Conservation (phyloP, 2,888 invertebrate genomes). For the Lagria hirta region DNA sequence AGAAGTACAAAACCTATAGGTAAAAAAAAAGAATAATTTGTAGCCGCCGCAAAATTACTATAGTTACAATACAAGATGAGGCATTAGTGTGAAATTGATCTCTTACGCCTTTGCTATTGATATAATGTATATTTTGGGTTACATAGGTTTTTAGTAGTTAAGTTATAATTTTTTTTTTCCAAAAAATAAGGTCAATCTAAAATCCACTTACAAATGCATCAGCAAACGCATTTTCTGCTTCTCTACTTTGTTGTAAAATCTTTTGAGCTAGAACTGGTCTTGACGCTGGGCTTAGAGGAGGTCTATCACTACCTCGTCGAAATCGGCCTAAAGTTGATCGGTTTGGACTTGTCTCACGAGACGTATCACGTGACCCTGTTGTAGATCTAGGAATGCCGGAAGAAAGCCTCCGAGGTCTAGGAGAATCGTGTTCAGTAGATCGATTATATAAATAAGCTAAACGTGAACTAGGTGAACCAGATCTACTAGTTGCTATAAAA, state of each 20-base stretch:
- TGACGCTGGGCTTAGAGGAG: constrained; percentile 59
- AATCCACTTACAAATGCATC: constrained; percentile 63
- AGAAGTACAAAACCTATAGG: too few relatives aligned
- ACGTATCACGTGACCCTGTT: constrained; percentile 65
- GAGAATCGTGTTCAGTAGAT: constrained; percentile 52
- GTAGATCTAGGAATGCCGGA: constrained; percentile 73
- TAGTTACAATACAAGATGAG: too few relatives aligned
- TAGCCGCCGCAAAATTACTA: too few relatives aligned
- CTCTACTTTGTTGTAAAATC: constrained; percentile 81
- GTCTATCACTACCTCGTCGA: constrained; percentile 54
- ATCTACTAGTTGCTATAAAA: constrained; percentile 81
- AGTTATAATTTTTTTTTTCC: not conserved
- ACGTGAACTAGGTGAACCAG: constrained; percentile 90
- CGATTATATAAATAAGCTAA: constrained; percentile 70
- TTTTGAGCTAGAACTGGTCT: constrained; percentile 73
- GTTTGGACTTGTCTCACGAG: constrained; percentile 53
- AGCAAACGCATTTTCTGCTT: constrained; percentile 81
- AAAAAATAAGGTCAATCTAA: too few relatives aligned
- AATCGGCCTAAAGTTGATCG: constrained; percentile 46
- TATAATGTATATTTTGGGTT: too few relatives aligned
- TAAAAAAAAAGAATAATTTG: too few relatives aligned
- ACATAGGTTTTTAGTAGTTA: too few relatives aligned
- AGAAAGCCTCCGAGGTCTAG: constrained; percentile 62
- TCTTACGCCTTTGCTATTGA: too few relatives aligned
- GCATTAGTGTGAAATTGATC: too few relatives aligned